Conservation (phyloP, 2,888 invertebrate species). For the Dolomedes plantarius region DNA sequence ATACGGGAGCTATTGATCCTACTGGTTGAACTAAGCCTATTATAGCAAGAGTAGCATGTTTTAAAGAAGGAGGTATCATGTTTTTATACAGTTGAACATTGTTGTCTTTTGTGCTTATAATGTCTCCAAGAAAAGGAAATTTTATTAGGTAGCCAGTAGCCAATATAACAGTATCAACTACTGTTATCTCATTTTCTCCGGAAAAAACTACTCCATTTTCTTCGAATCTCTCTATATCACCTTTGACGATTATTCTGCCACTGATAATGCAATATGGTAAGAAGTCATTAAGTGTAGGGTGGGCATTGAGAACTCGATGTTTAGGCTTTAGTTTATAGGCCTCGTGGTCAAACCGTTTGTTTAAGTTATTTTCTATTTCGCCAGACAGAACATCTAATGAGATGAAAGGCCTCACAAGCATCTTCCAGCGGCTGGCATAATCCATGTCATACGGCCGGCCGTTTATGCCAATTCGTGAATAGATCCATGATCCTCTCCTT, state of each 20-base stretch:
- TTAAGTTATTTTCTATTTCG: slow-evolving; percentile 70
- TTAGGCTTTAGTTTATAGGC: slow-evolving; percentile 77
- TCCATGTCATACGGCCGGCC: slow-evolving; percentile 53
- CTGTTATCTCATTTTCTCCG: slow-evolving; percentile 73
- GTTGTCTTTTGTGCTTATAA: slow-evolving; percentile 21
- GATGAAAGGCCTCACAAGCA: not conserved
- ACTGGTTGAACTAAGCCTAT: slow-evolving; percentile 89
- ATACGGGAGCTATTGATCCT: slow-evolving; percentile 87
- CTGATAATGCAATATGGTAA: slow-evolving; percentile 77
- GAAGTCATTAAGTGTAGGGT: slow-evolving; percentile 77
- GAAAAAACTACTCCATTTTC: slow-evolving; percentile 73
- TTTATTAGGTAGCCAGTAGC: slow-evolving; percentile 77
- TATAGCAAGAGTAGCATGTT: slow-evolving; percentile 87
- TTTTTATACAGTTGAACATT: slow-evolving; percentile 68
- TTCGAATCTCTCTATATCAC: slow-evolving; percentile 74
- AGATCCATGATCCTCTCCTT: slow-evolving; percentile 60
- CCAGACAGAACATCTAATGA: slow-evolving; percentile 28
- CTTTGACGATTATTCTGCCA: slow-evolving; percentile 76
- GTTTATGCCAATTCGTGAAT: slow-evolving; percentile 43
- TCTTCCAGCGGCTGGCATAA: slow-evolving; percentile 10
- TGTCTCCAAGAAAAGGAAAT: slow-evolving; percentile 76
- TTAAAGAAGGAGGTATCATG: slow-evolving; percentile 80
- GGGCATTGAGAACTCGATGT: slow-evolving; percentile 75
- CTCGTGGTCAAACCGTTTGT: slow-evolving; percentile 76
- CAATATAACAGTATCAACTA: slow-evolving; percentile 76